These are phyloP conservation scores for Xestoiulus laeticollis DNA, from an alignment of 2,888 invertebrate genomes.

Conservation along the genomic window DNA sequence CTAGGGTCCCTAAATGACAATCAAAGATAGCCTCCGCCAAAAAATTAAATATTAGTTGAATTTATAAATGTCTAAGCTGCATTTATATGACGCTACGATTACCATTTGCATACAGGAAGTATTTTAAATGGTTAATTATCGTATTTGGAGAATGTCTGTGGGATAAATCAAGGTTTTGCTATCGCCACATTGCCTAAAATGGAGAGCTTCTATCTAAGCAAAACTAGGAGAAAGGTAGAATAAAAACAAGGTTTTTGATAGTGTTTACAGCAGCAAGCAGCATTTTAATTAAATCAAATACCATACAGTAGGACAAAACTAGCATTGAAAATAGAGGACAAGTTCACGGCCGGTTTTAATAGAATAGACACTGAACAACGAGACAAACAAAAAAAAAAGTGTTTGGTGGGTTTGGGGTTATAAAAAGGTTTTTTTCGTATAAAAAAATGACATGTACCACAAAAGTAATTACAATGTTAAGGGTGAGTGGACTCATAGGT, in stretches of 20 bases:
- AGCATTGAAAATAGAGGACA: not conserved
- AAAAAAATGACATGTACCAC: conserved; percentile 20
- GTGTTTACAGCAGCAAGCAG: not conserved
- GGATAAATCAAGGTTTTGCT: conserved; percentile 23
- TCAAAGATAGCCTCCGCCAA: not conserved
- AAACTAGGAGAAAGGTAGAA: not conserved
- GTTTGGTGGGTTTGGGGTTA: not conserved
- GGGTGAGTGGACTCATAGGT: conserved; percentile 11
- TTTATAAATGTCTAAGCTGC: not conserved
- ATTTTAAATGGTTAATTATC: not conserved
- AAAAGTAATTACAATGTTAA: conserved; percentile 30
- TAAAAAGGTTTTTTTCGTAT: not conserved
- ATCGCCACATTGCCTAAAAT: not conserved
- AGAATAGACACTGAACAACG: not conserved
- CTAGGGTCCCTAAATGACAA: not conserved
- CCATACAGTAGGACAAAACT: conserved; percentile 31
- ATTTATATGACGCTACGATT: not conserved
- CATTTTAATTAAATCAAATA: conserved; percentile 39
- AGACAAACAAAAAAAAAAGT: not conserved
- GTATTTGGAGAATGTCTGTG: not conserved
- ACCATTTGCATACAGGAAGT: not conserved
- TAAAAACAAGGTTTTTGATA: conserved; percentile 13
- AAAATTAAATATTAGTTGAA: not conserved
- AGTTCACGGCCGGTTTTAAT: conserved; percentile 35
- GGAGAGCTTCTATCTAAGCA: not conserved